A percentile compares a stretch with the other conserved stretches of the same genome.
Evolutionary conservation across 2,113 vertebrate species (phyloP).

Genomic region (Anoplopoma fimbria): DNA sequence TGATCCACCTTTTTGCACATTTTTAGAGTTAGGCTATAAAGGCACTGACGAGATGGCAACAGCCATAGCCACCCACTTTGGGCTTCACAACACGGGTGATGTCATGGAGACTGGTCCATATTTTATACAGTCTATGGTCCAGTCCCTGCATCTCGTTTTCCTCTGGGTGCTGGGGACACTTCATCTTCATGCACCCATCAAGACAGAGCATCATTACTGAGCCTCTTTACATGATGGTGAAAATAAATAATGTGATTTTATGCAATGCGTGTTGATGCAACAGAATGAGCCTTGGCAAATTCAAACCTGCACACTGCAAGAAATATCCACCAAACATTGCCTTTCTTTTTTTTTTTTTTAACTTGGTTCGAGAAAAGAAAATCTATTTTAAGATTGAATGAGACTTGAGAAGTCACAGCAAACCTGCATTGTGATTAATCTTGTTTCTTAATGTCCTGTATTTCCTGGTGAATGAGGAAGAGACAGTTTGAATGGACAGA

Average conservation of each 20-base stretch:
- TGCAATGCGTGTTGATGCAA: conserved; percentile 44
- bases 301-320: conserved; percentile 24
- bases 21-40: background rate
- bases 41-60: background rate
- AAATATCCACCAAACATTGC: conserved; percentile 6
- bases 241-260: conserved; percentile 67
- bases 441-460: conserved; percentile 22
- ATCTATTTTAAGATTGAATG: conserved; percentile 55
- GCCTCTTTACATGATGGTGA: conserved; percentile 52
- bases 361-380: conserved; percentile 36
- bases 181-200: conserved; percentile 54
- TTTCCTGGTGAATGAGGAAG: conserved; percentile 25
- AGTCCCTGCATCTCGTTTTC: conserved; percentile 8
- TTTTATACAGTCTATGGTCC: background rate
- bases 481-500: conserved; percentile 4
- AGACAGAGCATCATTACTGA: conserved; percentile 50
- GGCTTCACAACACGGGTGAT: background rate
- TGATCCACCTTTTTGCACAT: background rate
- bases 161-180: background rate
- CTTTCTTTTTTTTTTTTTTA: conserved; percentile 23
- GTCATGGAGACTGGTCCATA: background rate
- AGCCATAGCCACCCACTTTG: background rate
- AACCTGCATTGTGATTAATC: conserved; percentile 22
- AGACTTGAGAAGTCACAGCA: conserved; percentile 33
- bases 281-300: conserved; percentile 54